Base-by-base conservation (phyloP, 2,797 vertebrate genomes). In the Pachyuromys duprasi region DNA sequence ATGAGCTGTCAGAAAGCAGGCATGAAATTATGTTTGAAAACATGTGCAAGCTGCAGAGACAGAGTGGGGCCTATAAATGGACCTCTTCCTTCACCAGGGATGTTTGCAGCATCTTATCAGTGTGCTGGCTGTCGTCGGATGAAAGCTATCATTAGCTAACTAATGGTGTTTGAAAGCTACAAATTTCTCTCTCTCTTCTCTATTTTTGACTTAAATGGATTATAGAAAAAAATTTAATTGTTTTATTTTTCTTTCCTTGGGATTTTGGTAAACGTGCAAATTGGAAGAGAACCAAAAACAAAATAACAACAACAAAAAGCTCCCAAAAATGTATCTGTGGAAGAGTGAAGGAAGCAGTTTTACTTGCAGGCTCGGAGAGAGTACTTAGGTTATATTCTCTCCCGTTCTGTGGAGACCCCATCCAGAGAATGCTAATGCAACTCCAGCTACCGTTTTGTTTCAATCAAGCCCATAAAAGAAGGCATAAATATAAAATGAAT, bases 1-100 rank as follows among this genome's bases (percentile, higher is more conserved):
- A 99, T 99, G 98, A 98, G 98, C 98, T 98, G 98, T 99, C 98
- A 99, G 98, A 98, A 98, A 98, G 98, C 98, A 98, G 98, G 98
- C 98, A 98, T 98, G 98, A 98, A 98, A 98, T 98, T 98, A 98
- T 98, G 98, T 98, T 98, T 98, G 98, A 98, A 98, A 98, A 98
- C 98, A 98, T 98, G 98, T 98, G 98, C 98, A 97, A 97, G 98
- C 98, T 97, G 98, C 98, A 97, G 97, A 98, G 98, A 97, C 97
- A 95, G 98, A 98, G 97, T 87, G 84, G 97, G 97, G 96, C 98
- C 97, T 96, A 26, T 97, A 98, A 98, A 98, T 95, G 98, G 97
- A 96, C 97, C 95, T 98, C 92, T 96, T 97, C 98, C 96, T 98
- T 98, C 97, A 90, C 74, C 33, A 83, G 86, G 97, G 97, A 98